Percentiles rank a stretch among this genome's conserved stretches.
Conservation (phyloP, 2,888 invertebrate species). For the Orthonevra nobilis region DNA sequence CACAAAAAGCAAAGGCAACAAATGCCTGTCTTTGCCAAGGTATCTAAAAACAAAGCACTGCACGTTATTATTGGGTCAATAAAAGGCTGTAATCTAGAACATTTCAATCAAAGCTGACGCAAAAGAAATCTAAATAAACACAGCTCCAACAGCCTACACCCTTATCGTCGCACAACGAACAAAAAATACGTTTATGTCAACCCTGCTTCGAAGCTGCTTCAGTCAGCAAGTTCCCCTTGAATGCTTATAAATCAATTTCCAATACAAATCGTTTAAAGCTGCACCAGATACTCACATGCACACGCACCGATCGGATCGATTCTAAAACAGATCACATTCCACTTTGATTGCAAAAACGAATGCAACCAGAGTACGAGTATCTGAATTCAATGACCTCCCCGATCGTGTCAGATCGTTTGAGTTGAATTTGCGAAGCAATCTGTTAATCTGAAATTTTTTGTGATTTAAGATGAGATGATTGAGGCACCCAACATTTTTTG, state of each 20-base stretch:
- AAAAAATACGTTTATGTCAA: neutral
- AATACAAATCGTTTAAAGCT: conserved; percentile 42
- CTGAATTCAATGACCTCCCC: conserved; percentile 54
- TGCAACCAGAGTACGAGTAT: conserved; percentile 26
- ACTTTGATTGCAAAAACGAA: conserved; percentile 10
- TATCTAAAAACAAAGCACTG: too few species aligned
- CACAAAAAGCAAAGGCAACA: too few species aligned
- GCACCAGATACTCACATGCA: neutral
- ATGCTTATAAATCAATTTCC: conserved; percentile 51
- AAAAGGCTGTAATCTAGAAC: conserved; percentile 3
- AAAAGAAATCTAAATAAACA: neutral
- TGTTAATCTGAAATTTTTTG: too few species aligned
- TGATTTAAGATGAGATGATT: too few species aligned
- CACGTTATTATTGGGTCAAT: conserved; percentile 29
- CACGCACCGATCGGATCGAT: conserved; percentile 16
- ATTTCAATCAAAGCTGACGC: conserved; percentile 24
- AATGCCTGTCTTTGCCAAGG: too few species aligned
- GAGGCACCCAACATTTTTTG: too few species aligned
- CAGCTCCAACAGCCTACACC: neutral
- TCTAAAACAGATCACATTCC: conserved; percentile 32
- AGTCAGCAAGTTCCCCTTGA: conserved; percentile 37
- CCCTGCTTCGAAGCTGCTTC: neutral
- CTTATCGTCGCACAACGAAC: conserved; percentile 12
- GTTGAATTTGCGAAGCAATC: conserved; percentile 55
- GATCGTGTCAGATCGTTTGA: conserved; percentile 62